These are phyloP conservation scores for Bradypodion pumilum DNA, from an alignment of 2,797 vertebrate species.

Conservation along the genomic window DNA sequence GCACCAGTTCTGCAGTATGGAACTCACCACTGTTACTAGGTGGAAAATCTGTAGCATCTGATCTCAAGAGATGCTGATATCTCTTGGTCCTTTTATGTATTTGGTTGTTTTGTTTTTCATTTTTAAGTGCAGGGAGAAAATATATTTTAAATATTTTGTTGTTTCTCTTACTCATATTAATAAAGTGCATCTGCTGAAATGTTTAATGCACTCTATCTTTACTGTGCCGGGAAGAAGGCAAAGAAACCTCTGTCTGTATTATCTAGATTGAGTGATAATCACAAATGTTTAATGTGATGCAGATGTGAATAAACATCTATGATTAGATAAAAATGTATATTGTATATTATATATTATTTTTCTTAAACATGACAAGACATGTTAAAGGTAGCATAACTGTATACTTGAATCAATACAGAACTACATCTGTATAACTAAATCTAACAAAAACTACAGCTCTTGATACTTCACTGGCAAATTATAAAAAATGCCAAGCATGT, in stretches of 20 bases:
- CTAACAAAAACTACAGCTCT: background rate
- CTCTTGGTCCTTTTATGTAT: background rate
- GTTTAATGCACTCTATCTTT: background rate
- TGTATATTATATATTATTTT: background rate
- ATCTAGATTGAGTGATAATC: background rate
- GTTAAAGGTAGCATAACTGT: no score
- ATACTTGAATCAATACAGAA: background rate
- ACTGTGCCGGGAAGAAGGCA: background rate
- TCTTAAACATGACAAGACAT: background rate
- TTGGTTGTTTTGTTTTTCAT: background rate
- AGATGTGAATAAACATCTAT: no score
- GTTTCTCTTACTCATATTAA: background rate
- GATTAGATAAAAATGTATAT: no score
- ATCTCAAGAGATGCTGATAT: constrained; percentile 62
- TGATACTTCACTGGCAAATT: background rate
- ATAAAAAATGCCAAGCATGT: background rate
- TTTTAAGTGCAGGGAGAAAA: background rate
- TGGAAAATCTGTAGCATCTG: constrained; percentile 42
- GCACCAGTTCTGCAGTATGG: constrained; percentile 92
- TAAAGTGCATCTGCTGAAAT: background rate
- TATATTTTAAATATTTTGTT: background rate
- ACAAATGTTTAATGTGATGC: no score
- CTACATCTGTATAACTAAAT: background rate
- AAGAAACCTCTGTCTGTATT: background rate
- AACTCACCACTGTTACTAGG: constrained; percentile 79